Conservation (phyloP, 2,797 vertebrate species). For the Gephyroberyx darwinii region DNA sequence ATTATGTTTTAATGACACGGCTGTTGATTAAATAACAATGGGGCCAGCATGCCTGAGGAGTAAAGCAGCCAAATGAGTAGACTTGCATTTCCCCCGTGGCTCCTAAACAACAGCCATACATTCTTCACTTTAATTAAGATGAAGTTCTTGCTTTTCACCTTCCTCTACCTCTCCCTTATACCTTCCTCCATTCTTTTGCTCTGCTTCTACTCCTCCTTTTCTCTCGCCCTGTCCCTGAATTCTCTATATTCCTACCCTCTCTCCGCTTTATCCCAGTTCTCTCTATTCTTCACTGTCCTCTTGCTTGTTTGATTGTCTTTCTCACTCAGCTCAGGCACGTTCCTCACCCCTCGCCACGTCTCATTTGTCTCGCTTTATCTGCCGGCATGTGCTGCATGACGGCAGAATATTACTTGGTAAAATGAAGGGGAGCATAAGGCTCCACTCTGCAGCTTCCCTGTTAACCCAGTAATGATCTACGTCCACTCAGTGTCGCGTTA, state of each 20-base stretch:
- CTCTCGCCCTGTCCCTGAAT: slow-evolving; percentile 4
- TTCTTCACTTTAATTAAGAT: slow-evolving; percentile 77
- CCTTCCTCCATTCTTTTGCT: slow-evolving; percentile 31
- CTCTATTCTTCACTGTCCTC: slow-evolving; percentile 27
- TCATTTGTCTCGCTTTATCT: slow-evolving; percentile 73
- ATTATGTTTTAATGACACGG: slow-evolving; percentile 26
- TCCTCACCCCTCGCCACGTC: slow-evolving; percentile 62
- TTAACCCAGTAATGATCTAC: slow-evolving; percentile 79
- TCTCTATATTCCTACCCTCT: slow-evolving; percentile 15
- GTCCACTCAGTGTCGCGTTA: slow-evolving; percentile 71
- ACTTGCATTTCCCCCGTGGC: slow-evolving; percentile 70
- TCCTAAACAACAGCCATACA: slow-evolving; percentile 72
- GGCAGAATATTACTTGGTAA: slow-evolving; percentile 65
- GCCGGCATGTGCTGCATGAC: slow-evolving; percentile 43
- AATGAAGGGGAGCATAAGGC: slow-evolving; percentile 76
- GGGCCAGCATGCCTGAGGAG: slow-evolving; percentile 72
- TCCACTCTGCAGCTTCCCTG: slow-evolving; percentile 60
- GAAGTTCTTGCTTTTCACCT: slow-evolving; percentile 53
- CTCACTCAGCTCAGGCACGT: slow-evolving; percentile 53
- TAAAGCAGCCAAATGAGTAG: slow-evolving; percentile 72
- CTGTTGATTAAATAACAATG: slow-evolving; percentile 69
- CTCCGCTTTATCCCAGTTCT: neutral
- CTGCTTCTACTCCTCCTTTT: slow-evolving; percentile 24
- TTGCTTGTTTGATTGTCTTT: slow-evolving; percentile 49
- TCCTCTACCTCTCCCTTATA: slow-evolving; percentile 41